Base-by-base conservation (phyloP, 2,888 invertebrate genomes). In the Eristalis tenax region DNA sequence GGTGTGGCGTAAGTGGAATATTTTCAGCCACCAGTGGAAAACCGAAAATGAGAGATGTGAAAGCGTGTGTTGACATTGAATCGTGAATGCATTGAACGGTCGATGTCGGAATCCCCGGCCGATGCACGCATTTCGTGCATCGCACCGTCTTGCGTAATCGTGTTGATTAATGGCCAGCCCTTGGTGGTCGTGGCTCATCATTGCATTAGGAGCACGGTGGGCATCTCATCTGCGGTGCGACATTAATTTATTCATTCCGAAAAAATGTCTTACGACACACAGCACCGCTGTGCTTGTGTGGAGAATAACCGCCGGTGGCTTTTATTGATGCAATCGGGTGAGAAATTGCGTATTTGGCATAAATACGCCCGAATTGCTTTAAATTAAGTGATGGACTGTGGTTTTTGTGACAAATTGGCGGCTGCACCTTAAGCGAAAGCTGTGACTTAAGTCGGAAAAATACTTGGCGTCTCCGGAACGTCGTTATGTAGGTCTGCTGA, bases 51-150 rank as follows among this genome's bases (percentile, higher is more conserved):
- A 57, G 63, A 68, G 15, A 79, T 65, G 66, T 66, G 71, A 73
- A 79, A 79, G 65, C 79, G 50, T 38, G 15, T 43, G 38, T 28
- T 73, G 77, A 69, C 69, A 69, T 69, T 69, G 63, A 69, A 63
- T 23, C 15, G 43, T 15, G n/a, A 43, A 35, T 78, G 73, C 63
- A 63, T 13, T 43, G 13, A 35, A n/a, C 6, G 61, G 11, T 70
- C 56, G 70, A 64, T 70, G 65, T 69, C 59, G 71, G 66, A 66
- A 66, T 57, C n/a, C 32, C 40, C 35, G 15, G 2, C 18, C 18
- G 18, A 18, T 4, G 18, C 18, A 18, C 4, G 18, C 0, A 18
- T 5, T 18, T 50, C 50, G 50, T 50, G 50, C 50, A 18, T 18
- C 50, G 8, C 6, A 0, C 26, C 26, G 59, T 59, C 26, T 59